Evolutionary conservation across 2,113 vertebrate species (phyloP), one percentile per base, ranked within the genome.

Genomic region (Rhinichthys klamathensis): DNA sequence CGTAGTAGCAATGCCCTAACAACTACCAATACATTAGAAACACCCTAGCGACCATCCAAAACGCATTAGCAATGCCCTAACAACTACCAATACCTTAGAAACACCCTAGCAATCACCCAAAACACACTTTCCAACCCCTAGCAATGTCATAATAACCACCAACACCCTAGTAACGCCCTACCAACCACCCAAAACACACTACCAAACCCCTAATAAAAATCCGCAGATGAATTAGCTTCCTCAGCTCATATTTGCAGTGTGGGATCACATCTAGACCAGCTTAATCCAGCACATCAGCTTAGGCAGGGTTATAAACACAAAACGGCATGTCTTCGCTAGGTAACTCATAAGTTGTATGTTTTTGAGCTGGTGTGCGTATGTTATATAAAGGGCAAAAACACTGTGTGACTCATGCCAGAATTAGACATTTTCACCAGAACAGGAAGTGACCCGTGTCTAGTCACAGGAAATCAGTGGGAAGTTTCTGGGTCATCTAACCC

Each of bases 341-440:
- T 46, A 79, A 79, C 35, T 41, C 35, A 61, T 44, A 72, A 41
- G 79, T 16, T 77, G 61, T 80, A 35, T 63, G 74, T 80, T 46
- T 83, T 49, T 67, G n/a, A 38, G 25, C 60, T 63, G 61, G 30
- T 83, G 15, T 54, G 27, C 49, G 10, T 87, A 44, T 76, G 58
- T 75, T 65, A 25, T 58, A 27, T 86, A 88, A 86, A 88, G 85
- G 70, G 76, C 87, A 86, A 41, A 41, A 16, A 49, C 41, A 23
- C 38, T 84, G 58, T 30, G 73, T 88, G 84, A 86, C 81, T 88
- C 82, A 88, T 84, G 41, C 56, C 69, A 80, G 41, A 23, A 86
- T 63, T 35, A 73, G 72, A 77, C 79, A 67, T 44, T 85, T 56
- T 82, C 51, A 77, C 41, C 76, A 84, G 78, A 86, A 83, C 49